phyloP scores from a whole-genome alignment of 2,797 vertebrate species.

The Halcyon leucocephala region DNA sequence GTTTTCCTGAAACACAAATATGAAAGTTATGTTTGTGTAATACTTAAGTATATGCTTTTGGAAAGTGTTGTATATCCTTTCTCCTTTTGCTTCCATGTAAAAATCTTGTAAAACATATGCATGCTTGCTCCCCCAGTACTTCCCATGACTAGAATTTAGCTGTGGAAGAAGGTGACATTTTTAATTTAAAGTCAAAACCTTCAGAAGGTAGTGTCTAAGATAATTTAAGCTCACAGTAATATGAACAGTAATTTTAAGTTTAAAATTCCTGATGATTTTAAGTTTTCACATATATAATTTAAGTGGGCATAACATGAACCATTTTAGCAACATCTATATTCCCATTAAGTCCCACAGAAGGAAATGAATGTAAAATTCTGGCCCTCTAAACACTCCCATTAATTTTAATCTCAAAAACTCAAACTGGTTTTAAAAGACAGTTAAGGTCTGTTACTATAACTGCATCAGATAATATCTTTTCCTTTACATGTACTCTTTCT shows the following conservation, averaged over 20 bases:
- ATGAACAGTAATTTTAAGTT: background rate
- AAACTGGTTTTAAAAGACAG: background rate
- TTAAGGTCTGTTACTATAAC: background rate
- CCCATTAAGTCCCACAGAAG: background rate
- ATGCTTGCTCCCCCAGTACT: background rate
- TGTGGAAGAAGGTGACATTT: background rate
- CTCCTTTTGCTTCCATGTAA: background rate
- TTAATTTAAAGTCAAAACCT: background rate
- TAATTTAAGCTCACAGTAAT: background rate
- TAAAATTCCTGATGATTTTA: background rate
- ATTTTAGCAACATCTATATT: too few species aligned
- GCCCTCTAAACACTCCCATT: background rate
- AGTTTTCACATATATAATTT: background rate
- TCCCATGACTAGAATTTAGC: background rate
- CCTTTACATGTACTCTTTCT: background rate
- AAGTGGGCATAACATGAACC: too few species aligned
- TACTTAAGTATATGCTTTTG: background rate
- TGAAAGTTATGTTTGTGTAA: background rate
- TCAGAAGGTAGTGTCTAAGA: background rate
- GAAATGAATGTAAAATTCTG: background rate
- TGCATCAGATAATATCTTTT: background rate
- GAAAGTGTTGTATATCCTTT: background rate
- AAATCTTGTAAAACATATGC: background rate
- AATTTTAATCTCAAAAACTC: background rate
- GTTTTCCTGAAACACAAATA: constrained; percentile 71